phyloP scores from a whole-genome alignment of 2,797 vertebrate genomes.

The Numenius phaeopus region DNA sequence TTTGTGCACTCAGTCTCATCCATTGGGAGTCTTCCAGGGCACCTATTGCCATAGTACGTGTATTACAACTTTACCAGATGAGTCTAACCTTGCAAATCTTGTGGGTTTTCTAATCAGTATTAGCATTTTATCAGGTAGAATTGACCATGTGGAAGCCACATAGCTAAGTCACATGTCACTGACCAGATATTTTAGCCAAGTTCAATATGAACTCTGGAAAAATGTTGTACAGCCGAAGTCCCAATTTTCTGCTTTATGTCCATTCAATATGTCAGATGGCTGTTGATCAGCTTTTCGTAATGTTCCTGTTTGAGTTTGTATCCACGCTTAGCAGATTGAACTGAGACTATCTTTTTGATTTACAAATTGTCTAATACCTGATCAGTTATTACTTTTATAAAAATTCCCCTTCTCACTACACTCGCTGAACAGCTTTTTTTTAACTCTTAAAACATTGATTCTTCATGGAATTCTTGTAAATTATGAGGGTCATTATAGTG shows the following conservation, averaged over 20 bases:
- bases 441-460: background rate
- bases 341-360: background rate
- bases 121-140: background rate
- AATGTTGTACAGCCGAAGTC: background rate
- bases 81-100: background rate
- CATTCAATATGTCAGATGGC: background rate
- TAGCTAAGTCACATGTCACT: background rate
- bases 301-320: background rate
- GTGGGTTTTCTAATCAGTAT: rapidly evolving
- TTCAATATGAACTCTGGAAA: background rate
- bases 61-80: rapidly evolving
- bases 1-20: background rate
- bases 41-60: background rate
- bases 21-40: background rate
- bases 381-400: background rate
- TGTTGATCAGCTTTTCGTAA: background rate
- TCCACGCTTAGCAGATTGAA: background rate
- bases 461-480: background rate
- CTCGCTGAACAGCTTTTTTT: background rate
- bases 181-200: background rate
- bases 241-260: background rate
- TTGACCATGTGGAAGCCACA: no score
- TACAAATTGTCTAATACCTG: background rate
- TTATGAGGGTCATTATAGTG: background rate
- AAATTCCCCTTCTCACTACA: background rate